phyloP scores from a whole-genome alignment of 1,140 invertebrate species.

The Platyscapa corneri region DNA sequence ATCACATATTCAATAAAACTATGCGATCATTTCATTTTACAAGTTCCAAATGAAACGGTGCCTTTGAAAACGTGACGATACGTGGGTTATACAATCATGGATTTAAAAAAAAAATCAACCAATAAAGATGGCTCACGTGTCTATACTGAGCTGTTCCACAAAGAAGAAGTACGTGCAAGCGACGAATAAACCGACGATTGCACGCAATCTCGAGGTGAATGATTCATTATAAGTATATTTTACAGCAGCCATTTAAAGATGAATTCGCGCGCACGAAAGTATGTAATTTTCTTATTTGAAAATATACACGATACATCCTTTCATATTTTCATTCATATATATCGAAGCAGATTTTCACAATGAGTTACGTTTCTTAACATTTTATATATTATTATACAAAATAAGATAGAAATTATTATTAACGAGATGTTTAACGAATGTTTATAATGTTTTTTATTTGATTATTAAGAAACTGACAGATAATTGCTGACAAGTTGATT shows the following conservation, averaged over 20 bases:
- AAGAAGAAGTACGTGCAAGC: constrained; percentile 3
- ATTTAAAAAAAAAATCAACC: background rate
- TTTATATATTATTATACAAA: too few species aligned
- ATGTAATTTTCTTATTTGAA: constrained; percentile 9
- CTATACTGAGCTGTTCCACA: background rate
- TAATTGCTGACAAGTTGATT: too few species aligned
- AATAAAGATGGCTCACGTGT: constrained; percentile 20
- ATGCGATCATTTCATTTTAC: background rate
- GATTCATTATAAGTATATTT: constrained; percentile 31
- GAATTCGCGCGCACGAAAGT: background rate
- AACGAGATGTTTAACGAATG: too few species aligned
- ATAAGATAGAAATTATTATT: too few species aligned
- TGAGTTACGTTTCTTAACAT: background rate
- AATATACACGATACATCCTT: constrained; percentile 7
- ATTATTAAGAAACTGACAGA: too few species aligned
- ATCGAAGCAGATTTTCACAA: background rate
- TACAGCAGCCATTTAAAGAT: constrained; percentile 13
- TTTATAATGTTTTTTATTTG: too few species aligned
- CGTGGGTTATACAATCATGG: background rate
- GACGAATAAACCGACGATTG: background rate
- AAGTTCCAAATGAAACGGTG: background rate
- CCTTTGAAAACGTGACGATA: constrained; percentile 11
- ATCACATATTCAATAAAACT: background rate
- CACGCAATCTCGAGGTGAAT: constrained; percentile 21
- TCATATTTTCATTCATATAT: constrained; percentile 6